Evolutionary conservation across 2,113 vertebrate species (phyloP).

Genomic region (Microtus richardsoni): DNA sequence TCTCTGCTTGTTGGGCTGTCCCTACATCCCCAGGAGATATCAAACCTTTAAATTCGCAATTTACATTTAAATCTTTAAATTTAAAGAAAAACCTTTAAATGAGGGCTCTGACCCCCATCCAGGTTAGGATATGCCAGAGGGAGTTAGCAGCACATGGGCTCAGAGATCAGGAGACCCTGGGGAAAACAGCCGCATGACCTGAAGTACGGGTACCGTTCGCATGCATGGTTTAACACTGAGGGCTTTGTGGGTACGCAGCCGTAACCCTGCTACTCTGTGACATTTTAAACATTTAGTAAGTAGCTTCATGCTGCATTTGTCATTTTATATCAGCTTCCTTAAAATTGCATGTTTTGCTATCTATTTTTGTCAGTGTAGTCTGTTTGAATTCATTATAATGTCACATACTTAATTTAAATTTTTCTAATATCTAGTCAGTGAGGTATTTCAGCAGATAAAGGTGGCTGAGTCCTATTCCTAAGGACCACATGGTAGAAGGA

Average conservation of each 20-base stretch:
- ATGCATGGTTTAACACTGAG: neutral
- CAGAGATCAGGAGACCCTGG: neutral
- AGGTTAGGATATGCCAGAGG: neutral
- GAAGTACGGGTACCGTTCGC: accelerated
- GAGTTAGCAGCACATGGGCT: neutral
- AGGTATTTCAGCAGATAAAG: neutral
- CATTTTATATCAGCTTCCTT: neutral
- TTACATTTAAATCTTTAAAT: no score
- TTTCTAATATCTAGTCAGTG: neutral
- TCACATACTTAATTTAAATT: neutral
- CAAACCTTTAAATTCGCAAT: no score
- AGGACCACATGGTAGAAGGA: neutral
- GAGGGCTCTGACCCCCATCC: neutral
- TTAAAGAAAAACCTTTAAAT: no score
- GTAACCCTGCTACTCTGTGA: neutral
- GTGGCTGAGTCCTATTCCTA: neutral
- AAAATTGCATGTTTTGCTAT: neutral
- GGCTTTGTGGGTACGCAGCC: neutral
- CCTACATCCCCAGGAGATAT: neutral
- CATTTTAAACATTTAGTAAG: neutral
- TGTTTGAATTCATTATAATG: neutral
- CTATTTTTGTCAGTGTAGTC: neutral
- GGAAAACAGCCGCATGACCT: neutral
- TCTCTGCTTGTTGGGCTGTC: neutral
- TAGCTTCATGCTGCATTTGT: neutral